Base-by-base conservation (phyloP, 2,888 invertebrate genomes). In the Sialis fuliginosa region DNA sequence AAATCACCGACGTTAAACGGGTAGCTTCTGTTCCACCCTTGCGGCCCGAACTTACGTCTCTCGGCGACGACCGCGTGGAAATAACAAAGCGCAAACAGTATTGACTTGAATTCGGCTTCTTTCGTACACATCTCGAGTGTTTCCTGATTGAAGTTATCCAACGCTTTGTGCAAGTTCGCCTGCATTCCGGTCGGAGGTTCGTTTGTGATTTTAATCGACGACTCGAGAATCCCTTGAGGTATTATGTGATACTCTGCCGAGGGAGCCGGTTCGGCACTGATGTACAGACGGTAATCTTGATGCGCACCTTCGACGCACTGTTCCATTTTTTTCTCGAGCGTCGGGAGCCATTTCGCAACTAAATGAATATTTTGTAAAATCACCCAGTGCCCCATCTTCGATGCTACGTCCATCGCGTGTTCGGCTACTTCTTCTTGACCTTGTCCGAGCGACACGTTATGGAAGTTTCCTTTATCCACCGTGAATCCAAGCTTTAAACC, bases 51-150 rank as follows among this genome's bases (percentile, higher is more conserved):
- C 67, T 95, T 93, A 39, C 90, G 72, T 49, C 93, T 70, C 63
- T 95, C 90, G 5, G 89, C 87, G 1, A 93, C 86, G 0, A 91
- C 91, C 2, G 95, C 93, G 62, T 95, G 95, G 67, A 93, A 95
- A 62, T 95, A 95, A 60, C 91, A 91, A 1, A 95, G 68, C 0
- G 89, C 76, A 62, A 93, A 95, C 39, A 92, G 68, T 51, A 92
- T 79, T 0, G 83, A 79, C 65, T 91, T 95, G 62, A 92, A 95
- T 64, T 93, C 95, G 0, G 86, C 80, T 66, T 93, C 93, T 61
- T 90, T 89, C 47, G 86, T 81, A 63, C 88, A 91, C 79, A 85
- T 85, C 62, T 93, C 95, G 46, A 93, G 66, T 0, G 87, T 91
- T 63, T 91, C 91, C 65, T 93, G 93, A 58, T 69, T 85, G 66